Evolutionary conservation across 2,113 vertebrate species (phyloP).

Genomic region (Mesitornis unicolor): DNA sequence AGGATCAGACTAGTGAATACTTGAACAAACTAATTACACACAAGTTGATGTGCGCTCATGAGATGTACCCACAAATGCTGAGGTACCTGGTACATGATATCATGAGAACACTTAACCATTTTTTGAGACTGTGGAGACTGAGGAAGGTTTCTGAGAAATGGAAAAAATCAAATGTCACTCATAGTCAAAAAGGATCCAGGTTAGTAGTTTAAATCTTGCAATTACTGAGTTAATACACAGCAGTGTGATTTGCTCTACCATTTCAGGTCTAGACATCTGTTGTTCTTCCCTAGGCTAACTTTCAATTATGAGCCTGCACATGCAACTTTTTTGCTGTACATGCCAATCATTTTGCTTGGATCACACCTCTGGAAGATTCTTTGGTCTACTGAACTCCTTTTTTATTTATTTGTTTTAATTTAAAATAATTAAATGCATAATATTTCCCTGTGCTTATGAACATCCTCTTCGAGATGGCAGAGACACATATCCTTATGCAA

Average conservation of each 20-base stretch:
- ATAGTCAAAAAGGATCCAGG: not conserved
- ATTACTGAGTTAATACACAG: not conserved
- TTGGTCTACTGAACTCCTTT: not conserved
- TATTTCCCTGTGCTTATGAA: not conserved
- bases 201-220: not conserved
- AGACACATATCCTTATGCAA: not conserved
- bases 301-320: not conserved
- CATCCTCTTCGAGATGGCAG: not conserved
- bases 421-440: not conserved
- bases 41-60: not conserved
- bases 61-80: not conserved
- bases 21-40: not conserved
- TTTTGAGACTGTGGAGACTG: not conserved
- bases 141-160: not conserved
- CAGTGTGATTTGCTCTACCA: not conserved
- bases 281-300: fast-evolving
- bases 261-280: not conserved
- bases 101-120: not conserved
- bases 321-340: not conserved
- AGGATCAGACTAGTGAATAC: not conserved
- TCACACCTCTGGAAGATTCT: not conserved
- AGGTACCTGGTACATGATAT: not conserved
- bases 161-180: not conserved
- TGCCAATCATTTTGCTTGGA: not conserved
- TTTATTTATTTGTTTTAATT: not conserved